Evolutionary conservation across 92 coral and sea anemone genomes (phyloP), one percentile per base, ranked within the genome.

Genomic region (Blastomussa wellsi): DNA sequence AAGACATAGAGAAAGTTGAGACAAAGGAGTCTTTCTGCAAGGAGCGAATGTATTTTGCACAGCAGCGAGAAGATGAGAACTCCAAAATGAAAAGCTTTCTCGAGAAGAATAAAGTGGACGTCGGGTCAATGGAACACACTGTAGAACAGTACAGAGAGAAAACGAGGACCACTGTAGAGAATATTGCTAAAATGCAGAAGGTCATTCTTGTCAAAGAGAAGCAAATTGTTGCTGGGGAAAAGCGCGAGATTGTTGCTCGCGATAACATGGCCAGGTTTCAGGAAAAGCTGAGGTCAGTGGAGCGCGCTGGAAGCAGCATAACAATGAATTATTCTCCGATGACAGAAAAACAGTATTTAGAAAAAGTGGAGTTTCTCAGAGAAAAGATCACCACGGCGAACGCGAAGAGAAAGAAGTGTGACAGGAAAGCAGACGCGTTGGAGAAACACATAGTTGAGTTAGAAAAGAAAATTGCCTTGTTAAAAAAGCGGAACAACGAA

Each of bases 41-140:
- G 79, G 95, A 89, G 71, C 76, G 88, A 74, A 72, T 82, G 82
- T 83, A 85, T 31, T 81, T 82, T 28, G 95, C 92, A 9, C 8
- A 49, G 42, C 82, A 86, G 74, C 82, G 95, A 69, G 33, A 62
- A 78, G 88, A 85, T 49, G 92, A 92, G 60, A 92, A 92, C 44
- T 15, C 85, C 0, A 82, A 89, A 39, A 82, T 71, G 86, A 85
- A 88, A 51, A 72, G 47, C 75, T 84, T 78, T 79, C 78, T 92
- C 1, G 90, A 92, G 82, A 74, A 75, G 36, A 86, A 92, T 68
- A 78, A 84, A 70, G 67, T 92, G 37, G 95, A 86, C 51, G 83
- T 92, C 16, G 87, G 83, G 5, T 68, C 92, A 20, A 73, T 85
- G 67, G 90, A 89, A 33, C 81, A 70, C 29, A 60, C 78, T 17